A percentile compares a stretch with the other conserved stretches of the same genome.
phyloP scores from a whole-genome alignment of 2,888 invertebrate genomes.

The Eristalis intricaria region DNA sequence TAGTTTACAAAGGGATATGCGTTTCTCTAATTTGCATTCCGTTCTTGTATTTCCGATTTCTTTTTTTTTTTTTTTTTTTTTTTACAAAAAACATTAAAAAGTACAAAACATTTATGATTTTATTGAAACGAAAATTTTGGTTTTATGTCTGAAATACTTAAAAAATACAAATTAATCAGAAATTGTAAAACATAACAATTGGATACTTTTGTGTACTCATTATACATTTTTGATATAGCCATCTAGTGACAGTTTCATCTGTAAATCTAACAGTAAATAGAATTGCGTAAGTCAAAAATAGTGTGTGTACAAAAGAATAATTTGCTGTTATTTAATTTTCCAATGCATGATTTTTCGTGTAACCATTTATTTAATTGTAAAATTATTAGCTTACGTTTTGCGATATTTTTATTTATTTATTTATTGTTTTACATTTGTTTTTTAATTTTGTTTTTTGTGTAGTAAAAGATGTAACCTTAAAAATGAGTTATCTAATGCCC shows the following conservation, averaged over 20 bases:
- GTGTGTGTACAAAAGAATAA: conserved; percentile 50
- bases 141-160: too few species aligned
- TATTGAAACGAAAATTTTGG: neutral
- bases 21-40: neutral
- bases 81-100: neutral
- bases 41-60: too few species aligned
- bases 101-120: neutral
- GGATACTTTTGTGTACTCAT: conserved; percentile 65
- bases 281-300: conserved; percentile 90
- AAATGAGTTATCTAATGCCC: conserved; percentile 71
- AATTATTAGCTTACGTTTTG: conserved; percentile 41
- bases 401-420: conserved; percentile 47
- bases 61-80: neutral
- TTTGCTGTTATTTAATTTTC: conserved; percentile 43
- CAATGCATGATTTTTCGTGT: conserved; percentile 60
- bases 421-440: conserved; percentile 51
- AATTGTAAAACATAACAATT: conserved; percentile 54
- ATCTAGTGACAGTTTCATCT: conserved; percentile 95
- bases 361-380: conserved; percentile 27
- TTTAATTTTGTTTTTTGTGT: conserved; percentile 67
- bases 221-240: conserved; percentile 83
- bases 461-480: conserved; percentile 73
- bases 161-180: conserved; percentile 37
- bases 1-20: neutral
- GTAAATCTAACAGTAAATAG: conserved; percentile 96